phyloP scores from a whole-genome alignment of 2,797 vertebrate species.

The Eidolon dupreanum region DNA sequence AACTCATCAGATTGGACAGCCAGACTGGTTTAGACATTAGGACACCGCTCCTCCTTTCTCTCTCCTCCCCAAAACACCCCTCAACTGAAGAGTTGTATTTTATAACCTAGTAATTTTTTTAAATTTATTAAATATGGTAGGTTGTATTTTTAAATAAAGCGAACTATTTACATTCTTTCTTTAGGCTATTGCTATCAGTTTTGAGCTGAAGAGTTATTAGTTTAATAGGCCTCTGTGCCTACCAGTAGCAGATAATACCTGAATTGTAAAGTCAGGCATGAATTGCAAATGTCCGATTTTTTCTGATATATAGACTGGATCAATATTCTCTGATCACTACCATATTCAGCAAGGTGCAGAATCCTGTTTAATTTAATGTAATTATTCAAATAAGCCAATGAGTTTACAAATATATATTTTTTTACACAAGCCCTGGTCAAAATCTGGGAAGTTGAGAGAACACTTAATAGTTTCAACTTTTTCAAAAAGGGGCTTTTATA shows the following conservation, averaged over 20 bases:
- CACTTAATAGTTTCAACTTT: neutral
- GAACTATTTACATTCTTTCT: neutral
- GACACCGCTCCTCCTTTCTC: neutral
- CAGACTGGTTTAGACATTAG: neutral
- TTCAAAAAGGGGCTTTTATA: neutral
- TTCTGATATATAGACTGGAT: neutral
- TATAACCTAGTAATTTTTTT: neutral
- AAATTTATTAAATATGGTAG: neutral
- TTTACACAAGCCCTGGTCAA: neutral
- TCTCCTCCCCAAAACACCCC: neutral
- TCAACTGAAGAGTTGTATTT: neutral
- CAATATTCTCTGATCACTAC: neutral
- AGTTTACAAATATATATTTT: neutral
- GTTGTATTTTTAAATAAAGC: neutral
- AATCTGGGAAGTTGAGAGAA: neutral
- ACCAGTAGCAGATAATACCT: neutral
- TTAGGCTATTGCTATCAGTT: neutral
- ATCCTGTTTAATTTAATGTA: neutral
- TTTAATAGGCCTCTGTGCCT: neutral
- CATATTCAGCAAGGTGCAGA: neutral
- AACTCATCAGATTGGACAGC: neutral
- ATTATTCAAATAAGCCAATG: neutral
- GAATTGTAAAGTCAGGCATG: neutral
- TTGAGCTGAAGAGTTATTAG: neutral
- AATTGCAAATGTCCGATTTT: neutral